Percentiles rank a stretch among this genome's conserved stretches.
phyloP scores from a whole-genome alignment of 2,888 invertebrate genomes.

The Chalcosyrphus nemorum region DNA sequence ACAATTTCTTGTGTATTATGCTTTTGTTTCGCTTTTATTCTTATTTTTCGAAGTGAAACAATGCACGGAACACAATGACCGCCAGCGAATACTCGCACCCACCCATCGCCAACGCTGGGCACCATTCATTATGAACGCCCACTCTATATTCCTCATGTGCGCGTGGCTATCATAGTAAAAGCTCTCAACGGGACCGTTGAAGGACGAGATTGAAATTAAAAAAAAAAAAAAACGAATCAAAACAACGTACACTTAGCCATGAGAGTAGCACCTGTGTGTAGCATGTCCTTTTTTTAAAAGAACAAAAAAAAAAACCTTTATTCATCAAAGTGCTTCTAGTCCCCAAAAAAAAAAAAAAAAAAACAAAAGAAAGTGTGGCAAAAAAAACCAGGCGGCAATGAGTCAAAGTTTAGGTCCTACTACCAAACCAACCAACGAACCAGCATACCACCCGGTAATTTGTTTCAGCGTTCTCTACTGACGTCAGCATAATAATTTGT shows the following conservation, averaged over 20 bases:
- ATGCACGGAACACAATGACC: conserved; percentile 49
- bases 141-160: conserved; percentile 17
- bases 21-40: conserved; percentile 12
- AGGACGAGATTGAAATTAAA: conserved; percentile 41
- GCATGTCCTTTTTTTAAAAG: not conserved
- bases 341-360: conserved; percentile 1
- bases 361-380: not conserved
- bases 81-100: conserved; percentile 22
- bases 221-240: conserved; percentile 4
- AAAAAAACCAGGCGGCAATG: conserved; percentile 7
- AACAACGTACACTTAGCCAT: not conserved
- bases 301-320: not conserved
- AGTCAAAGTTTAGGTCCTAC: conserved; percentile 22
- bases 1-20: conserved; percentile 30
- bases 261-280: conserved; percentile 32
- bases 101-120: not conserved
- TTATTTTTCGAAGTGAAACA: conserved; percentile 4
- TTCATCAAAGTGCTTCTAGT: not conserved
- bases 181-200: conserved; percentile 37
- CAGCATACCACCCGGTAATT: conserved; percentile 10
- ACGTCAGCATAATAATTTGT: conserved; percentile 59
- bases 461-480: conserved; percentile 43
- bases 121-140: conserved; percentile 48
- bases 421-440: not conserved
- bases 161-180: conserved; percentile 44